These are phyloP conservation scores for Xyrauchen texanus DNA, from an alignment of 2,113 vertebrate species.

Conservation along the genomic window DNA sequence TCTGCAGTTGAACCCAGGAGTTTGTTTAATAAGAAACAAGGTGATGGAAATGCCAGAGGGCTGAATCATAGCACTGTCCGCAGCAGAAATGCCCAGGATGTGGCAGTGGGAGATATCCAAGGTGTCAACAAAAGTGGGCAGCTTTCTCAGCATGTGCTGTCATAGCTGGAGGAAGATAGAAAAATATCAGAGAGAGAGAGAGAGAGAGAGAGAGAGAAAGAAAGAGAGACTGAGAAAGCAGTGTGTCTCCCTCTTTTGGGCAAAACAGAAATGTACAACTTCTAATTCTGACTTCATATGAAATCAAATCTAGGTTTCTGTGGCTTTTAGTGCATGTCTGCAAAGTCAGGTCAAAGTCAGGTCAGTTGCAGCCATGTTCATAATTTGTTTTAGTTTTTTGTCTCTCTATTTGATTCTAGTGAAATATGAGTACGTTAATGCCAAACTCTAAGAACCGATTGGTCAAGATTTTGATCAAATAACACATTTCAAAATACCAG, in stretches of 20 bases:
- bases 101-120: slow-evolving; percentile 5
- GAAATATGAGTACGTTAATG: no score
- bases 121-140: slow-evolving; percentile 1
- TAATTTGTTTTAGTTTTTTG: no score
- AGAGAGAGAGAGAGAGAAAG: slow-evolving; percentile 16
- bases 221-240: not conserved
- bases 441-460: no score
- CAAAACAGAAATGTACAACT: not conserved
- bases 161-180: not conserved
- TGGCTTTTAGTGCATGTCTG: no score
- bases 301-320: no score
- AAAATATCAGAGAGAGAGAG: not conserved
- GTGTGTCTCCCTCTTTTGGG: slow-evolving; percentile 2
- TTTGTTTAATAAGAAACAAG: no score
- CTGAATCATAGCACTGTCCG: slow-evolving; percentile 39
- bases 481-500: no score
- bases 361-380: no score
- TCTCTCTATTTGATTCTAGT: no score
- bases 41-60: slow-evolving; percentile 44
- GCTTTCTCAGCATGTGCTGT: not conserved
- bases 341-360: no score
- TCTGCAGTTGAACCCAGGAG: slow-evolving; percentile 23
- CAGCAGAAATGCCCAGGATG: not conserved
- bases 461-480: no score
- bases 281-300: not conserved